Base-by-base conservation (phyloP, 2,888 invertebrate genomes). In the Mesorhabditis spiculigera region DNA sequence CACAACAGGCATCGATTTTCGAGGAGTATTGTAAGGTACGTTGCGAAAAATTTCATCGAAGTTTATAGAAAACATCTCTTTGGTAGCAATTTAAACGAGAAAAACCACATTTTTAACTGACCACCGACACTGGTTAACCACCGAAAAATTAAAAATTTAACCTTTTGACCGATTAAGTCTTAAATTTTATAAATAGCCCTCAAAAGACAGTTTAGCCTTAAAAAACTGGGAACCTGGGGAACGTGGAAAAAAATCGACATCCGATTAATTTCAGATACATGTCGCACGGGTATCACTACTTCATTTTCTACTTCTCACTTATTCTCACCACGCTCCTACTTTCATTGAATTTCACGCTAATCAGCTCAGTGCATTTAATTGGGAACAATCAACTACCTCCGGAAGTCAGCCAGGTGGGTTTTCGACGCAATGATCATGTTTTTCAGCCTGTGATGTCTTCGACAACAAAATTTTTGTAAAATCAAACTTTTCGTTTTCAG, bases 1-100 rank as follows among this genome's bases (percentile, higher is more conserved):
- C 75, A 80, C 70, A 81, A 82, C 64, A 74, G 85, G 4, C 85
- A 85, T 66, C 81, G 81, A 65, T 78, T 82, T 69, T 80, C 82
- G 28, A 75, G 84, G 69, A 76, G 75, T 28, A 81, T 81, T 66
- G 81, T 85, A 5, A 72, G 79, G 82, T 83, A 45, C 10, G 64
- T 44, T n/a, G 50, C 62, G 10, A n/a, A 50, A 1, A 50, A 3
- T 3, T 3, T 28, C 28, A 28, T 28, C 28, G 28, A 28, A 28
- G 1, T 28, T 28, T 28, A 28, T 28, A 28, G 28, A 28, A 28
- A 28, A 28, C 28, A 28, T 28, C 28, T 1, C 28, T 28, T 28
- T 28, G 28, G 28, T 28, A 28, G 1, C 28, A 28, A 28, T 28
- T 3, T 28, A 28, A 28, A 1, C 28, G n/a, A 28, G 3, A 28